A percentile compares a stretch with the other conserved stretches of the same genome.
phyloP scores from a whole-genome alignment of 1,140 invertebrate species.

The Stratiolaelaps scimitus region DNA sequence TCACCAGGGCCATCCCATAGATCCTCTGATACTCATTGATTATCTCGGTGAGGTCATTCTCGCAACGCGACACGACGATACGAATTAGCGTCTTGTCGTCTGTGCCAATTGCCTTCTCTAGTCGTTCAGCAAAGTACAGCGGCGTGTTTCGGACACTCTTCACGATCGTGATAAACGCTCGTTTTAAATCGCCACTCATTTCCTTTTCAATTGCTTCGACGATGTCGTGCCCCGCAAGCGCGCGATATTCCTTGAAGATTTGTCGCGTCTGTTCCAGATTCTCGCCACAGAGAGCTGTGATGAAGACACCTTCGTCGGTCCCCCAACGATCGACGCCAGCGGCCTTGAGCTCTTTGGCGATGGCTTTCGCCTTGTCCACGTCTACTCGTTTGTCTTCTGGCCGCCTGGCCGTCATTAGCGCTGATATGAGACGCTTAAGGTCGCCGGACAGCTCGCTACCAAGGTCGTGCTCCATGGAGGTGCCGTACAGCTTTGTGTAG shows the following conservation, averaged over 20 bases:
- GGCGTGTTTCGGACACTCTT: conserved; percentile 80
- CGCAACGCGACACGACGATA: conserved; percentile 73
- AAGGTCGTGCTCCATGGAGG: conserved; percentile 69
- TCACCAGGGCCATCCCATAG: conserved; percentile 62
- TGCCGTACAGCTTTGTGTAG: conserved; percentile 69
- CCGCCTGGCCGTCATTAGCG: conserved; percentile 37
- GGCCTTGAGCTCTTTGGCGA: conserved; percentile 40
- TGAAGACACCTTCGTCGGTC: conserved; percentile 72
- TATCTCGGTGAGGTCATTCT: conserved; percentile 80
- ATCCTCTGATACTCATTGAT: conserved; percentile 72
- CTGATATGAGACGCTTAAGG: conserved; percentile 74
- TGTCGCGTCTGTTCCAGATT: conserved; percentile 52
- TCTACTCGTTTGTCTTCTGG: conserved; percentile 32
- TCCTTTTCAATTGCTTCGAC: conserved; percentile 74
- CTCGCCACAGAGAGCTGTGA: conserved; percentile 51
- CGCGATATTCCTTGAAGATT: conserved; percentile 56
- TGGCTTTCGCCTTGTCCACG: conserved; percentile 38
- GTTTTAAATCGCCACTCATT: conserved; percentile 69
- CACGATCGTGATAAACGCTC: conserved; percentile 69
- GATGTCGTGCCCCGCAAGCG: conserved; percentile 57
- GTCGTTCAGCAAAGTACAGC: conserved; percentile 77
- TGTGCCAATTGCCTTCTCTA: conserved; percentile 69
- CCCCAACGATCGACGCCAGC: conserved; percentile 41
- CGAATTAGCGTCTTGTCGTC: conserved; percentile 71
- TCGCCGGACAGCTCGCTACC: conserved; percentile 82